Conservation (phyloP, 64 coral and sea anemone genomes). For the Cladopsammia gracilis region DNA sequence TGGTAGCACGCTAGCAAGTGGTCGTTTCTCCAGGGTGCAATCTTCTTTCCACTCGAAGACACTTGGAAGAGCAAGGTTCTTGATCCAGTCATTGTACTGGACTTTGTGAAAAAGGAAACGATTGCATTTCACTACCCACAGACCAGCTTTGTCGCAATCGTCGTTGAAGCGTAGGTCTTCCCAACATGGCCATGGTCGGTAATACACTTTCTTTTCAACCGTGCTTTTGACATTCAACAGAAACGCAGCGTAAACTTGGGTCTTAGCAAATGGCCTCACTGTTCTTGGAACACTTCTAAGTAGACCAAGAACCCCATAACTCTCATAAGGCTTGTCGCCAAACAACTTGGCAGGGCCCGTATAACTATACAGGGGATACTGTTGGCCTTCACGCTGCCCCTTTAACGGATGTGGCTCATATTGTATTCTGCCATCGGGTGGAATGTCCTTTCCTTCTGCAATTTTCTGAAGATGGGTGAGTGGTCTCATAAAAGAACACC, state of each 20-base stretch:
- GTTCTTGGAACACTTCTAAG: constrained; percentile 28
- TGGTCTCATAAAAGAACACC: constrained; percentile 43
- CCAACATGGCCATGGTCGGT: constrained; percentile 73
- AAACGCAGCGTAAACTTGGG: constrained; percentile 61
- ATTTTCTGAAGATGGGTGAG: constrained; percentile 42
- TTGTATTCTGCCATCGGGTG: not conserved
- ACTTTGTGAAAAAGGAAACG: constrained; percentile 42
- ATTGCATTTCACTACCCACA: constrained; percentile 70
- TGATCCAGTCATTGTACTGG: constrained; percentile 63
- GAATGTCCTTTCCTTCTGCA: constrained; percentile 25
- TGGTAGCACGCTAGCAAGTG: not conserved
- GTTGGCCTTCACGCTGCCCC: not conserved
- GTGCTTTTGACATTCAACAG: constrained; percentile 65
- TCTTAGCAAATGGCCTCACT: constrained; percentile 39
- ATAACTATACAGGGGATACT: constrained; percentile 48
- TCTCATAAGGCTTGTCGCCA: constrained; percentile 3
- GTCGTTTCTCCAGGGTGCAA: not conserved
- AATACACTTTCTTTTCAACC: constrained; percentile 53
- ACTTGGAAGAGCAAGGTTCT: not conserved
- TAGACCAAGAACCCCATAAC: constrained; percentile 54
- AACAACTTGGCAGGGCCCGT: constrained; percentile 56
- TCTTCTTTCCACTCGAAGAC: constrained; percentile 40
- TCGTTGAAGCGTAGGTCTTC: constrained; percentile 74
- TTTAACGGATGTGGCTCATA: constrained; percentile 4
- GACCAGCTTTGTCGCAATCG: constrained; percentile 67